These are phyloP conservation scores for Noctua fimbriata DNA, from an alignment of 2,888 invertebrate genomes.

Conservation along the genomic window DNA sequence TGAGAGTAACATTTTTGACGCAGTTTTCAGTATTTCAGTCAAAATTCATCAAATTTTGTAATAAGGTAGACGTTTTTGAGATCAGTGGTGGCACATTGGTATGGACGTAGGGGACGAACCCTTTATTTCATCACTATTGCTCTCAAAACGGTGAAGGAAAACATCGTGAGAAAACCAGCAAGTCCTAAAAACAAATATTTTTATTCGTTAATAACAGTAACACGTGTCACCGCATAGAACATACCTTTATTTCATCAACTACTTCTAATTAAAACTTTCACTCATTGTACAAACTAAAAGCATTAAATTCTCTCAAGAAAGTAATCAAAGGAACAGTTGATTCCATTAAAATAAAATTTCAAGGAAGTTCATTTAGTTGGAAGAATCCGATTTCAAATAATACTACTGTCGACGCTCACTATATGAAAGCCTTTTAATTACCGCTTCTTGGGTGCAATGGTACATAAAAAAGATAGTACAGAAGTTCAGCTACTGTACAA, in stretches of 20 bases:
- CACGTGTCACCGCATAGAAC: not conserved
- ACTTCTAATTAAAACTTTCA: slow-evolving; percentile 9
- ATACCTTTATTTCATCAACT: not conserved
- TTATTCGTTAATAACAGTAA: not conserved
- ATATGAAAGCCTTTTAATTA: slow-evolving; percentile 77
- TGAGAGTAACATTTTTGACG: no score
- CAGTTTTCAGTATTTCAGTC: no score
- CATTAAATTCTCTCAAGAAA: slow-evolving; percentile 13
- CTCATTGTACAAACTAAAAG: slow-evolving; percentile 1
- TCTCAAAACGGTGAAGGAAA: no score
- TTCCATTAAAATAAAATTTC: slow-evolving; percentile 68
- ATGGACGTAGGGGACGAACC: no score
- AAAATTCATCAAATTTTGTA: no score
- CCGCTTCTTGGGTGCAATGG: slow-evolving; percentile 74
- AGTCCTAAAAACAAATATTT: no score
- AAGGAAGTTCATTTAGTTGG: slow-evolving; percentile 58
- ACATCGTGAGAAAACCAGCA: no score
- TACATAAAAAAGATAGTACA: slow-evolving; percentile 25
- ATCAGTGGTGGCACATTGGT: no score
- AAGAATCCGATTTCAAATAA: slow-evolving; percentile 77
- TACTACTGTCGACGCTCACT: slow-evolving; percentile 52
- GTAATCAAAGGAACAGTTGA: slow-evolving; percentile 59
- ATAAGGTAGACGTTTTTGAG: no score
- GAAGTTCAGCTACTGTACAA: slow-evolving; percentile 7
- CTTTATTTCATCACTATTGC: no score